A percentile compares a stretch with the other conserved stretches of the same genome.
These are phyloP conservation scores for Tetragonisca angustula DNA, from an alignment of 2,888 invertebrate species.

Conservation along the genomic window DNA sequence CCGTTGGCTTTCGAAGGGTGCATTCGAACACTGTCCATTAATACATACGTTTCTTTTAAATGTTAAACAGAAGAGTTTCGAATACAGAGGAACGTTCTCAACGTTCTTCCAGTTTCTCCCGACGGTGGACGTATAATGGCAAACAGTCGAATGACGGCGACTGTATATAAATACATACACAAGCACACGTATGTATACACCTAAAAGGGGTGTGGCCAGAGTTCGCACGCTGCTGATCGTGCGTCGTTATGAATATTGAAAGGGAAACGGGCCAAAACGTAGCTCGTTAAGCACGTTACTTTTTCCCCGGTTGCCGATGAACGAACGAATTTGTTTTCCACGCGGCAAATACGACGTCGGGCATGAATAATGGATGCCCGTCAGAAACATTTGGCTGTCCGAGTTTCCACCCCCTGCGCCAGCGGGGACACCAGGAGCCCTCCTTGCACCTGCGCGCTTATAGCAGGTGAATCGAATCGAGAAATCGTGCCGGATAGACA, in stretches of 20 bases:
- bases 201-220: neutral
- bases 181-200: too few relatives aligned
- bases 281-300: constrained; percentile 66
- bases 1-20: neutral
- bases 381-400: constrained; percentile 63
- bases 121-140: too few relatives aligned
- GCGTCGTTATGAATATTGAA: constrained; percentile 66
- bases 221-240: constrained; percentile 21
- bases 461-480: constrained; percentile 41
- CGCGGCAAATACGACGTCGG: constrained; percentile 41
- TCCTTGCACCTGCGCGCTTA: constrained; percentile 52
- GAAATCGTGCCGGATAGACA: constrained; percentile 20
- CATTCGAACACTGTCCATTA: neutral
- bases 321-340: constrained; percentile 68
- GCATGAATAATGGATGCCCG: constrained; percentile 71
- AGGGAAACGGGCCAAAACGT: constrained; percentile 47
- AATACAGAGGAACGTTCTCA: too few relatives aligned
- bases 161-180: too few relatives aligned
- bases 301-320: constrained; percentile 56
- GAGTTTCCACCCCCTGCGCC: constrained; percentile 27
- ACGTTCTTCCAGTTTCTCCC: too few relatives aligned
- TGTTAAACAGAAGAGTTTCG: too few relatives aligned
- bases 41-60: neutral
- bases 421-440: constrained; percentile 29
- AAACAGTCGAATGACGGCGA: neutral